A percentile compares a stretch with the other conserved stretches of the same genome.
These are phyloP conservation scores for Ophioderma brevispina DNA, from an alignment of 35 echinoderm and acorn worm species.

Conservation along the genomic window DNA sequence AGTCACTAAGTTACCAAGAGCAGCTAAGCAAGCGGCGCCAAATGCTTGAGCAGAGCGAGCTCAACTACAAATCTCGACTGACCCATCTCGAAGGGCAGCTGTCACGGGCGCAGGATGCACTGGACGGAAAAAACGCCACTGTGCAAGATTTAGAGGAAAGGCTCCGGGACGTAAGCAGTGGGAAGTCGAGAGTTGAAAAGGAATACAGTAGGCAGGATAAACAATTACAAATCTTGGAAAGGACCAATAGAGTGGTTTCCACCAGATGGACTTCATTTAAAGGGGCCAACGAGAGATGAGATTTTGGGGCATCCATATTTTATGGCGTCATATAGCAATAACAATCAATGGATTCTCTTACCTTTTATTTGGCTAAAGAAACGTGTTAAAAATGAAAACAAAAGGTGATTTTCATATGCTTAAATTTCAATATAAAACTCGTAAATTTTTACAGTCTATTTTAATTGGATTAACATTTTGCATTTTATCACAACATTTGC, in stretches of 20 bases:
- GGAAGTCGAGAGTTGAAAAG: slow-evolving; percentile 21
- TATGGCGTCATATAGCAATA: no score
- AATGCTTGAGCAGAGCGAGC: slow-evolving; percentile 71
- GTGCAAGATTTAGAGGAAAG: slow-evolving; percentile 69
- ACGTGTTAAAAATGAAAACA: no score
- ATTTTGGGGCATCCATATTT: no score
- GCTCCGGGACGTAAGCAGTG: slow-evolving; percentile 34
- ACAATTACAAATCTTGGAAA: slow-evolving; percentile 30
- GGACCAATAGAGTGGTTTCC: neutral
- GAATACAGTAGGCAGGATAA: slow-evolving; percentile 42
- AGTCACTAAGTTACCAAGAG: slow-evolving; percentile 70
- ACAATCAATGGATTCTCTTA: no score
- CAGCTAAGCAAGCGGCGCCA: slow-evolving; percentile 80
- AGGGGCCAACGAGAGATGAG: no score
- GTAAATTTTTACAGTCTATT: no score
- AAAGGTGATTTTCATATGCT: no score
- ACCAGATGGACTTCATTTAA: no score
- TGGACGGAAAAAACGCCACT: slow-evolving; percentile 74
- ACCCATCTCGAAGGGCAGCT: slow-evolving; percentile 78
- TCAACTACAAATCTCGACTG: slow-evolving; percentile 67
- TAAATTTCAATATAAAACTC: no score
- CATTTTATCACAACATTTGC: no score
- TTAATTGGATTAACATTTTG: no score
- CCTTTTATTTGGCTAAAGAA: no score
- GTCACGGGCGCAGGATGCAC: slow-evolving; percentile 78